Base-by-base conservation (phyloP, 2,888 invertebrate genomes). In the Mimumesa dahlbomi region DNA sequence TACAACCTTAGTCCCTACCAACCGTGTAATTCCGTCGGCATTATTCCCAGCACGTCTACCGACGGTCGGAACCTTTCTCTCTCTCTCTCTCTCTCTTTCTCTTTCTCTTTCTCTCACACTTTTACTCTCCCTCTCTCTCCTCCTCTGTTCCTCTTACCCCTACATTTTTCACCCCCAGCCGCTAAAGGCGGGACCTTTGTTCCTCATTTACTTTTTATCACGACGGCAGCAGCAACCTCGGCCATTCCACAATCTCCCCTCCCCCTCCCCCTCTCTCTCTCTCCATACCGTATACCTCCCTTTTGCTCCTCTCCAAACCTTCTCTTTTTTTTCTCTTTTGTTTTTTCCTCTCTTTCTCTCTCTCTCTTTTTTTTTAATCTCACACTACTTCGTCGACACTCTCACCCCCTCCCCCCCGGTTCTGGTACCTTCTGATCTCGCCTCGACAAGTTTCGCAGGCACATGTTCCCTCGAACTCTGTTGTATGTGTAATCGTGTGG, bases 121-220 rank as follows among this genome's bases (percentile, higher is more conserved):
- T 38, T 16, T 42, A 65, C 52, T 65, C 63, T 50, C 46, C 42
- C 42, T 43, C 43, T 22, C 36, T 42, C 43, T 14, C 38, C 21
- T 61, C 3, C 62, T 43, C 61, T 59, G n/a, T n/a, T n/a, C n/a
- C 63, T 66, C 71, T 57, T 78, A 53, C 76, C 45, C 58, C 62
- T 57, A 46, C 76, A 74, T 77, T 77, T 75, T 80, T 73, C 74
- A 70, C 58, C 74, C 62, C 68, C 54, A 53, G 50, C 66, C 65
- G 75, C 79, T 73, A 67, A 73, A 75, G 67, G 76, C 81, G 81
- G 76, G 82, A 84, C 85, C 86, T 87, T 88, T 87, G 85, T 87
- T 88, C 87, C 87, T 88, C 88, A 87, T 88, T 88, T 88, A 88
- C 85, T 88, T 88, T 88, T 88, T 88, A 88, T 88, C 85, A 86